Base-by-base conservation (phyloP, 2,888 invertebrate genomes). In the Chrysomela aeneicollis region DNA sequence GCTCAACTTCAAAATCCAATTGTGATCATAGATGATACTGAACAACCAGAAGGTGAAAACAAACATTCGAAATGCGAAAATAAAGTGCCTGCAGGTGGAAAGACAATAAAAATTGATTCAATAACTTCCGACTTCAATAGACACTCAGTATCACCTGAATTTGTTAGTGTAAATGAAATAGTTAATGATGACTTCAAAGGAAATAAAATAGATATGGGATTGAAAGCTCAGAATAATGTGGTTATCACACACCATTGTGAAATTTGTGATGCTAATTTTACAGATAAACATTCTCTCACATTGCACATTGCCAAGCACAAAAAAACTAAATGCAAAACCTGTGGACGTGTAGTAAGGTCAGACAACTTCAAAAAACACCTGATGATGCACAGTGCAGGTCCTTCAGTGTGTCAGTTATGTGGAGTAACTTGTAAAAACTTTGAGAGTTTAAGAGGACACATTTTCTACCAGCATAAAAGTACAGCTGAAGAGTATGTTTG, bases 391-490 rank as follows among this genome's bases (percentile, higher is more conserved):
- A 72, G 69, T 12, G 71, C 74, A n/a, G 68, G 71, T 6, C 76
- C 75, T 4, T 70, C 73, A 55, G 63, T 72, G 3, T 78, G 78
- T 62, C 72, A 78, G 57, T 59, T 78, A 26, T 80, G 80, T 59
- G 79, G 79, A 9, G 74, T 73, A 19, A 72, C 74, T 22, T 77
- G 75, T 42, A 79, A 80, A 70, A 80, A 79, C 67, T 69, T 74
- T 9, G 77, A 78, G 58, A 78, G 79, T 69, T 68, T 80, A 55
- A 67, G 77, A 18, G 77, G 77, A 9, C 80, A 80, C 66, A 77
- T 78, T 58, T 77, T 77, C 55, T 77, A 79, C 60, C 74, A 76
- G 61, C 80, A 79, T 61, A 76, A 74, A 59, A 77, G 73, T 42
- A 68, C 75, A 10, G 71, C 74, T 6, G 69, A 72, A 15, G 64